Evolutionary conservation across 2,113 vertebrate genomes (phyloP).

Genomic region (Epinephelus moara): DNA sequence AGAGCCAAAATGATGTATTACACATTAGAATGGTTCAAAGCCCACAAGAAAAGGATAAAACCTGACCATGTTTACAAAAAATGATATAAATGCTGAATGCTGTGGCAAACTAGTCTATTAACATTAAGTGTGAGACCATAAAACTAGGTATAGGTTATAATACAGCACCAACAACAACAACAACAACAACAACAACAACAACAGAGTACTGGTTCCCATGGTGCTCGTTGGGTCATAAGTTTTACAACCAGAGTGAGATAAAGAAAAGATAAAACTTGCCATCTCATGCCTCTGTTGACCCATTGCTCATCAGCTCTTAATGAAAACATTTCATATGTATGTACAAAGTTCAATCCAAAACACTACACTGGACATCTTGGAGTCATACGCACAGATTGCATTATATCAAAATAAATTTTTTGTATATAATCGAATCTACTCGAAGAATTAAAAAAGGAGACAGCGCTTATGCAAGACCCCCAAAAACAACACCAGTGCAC

Average conservation of each 20-base stretch:
- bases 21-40: background rate
- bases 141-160: background rate
- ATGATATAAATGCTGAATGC: no score
- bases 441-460: background rate
- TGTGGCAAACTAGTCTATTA: background rate
- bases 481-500: background rate
- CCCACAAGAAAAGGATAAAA: background rate
- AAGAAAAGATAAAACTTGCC: conserved; percentile 6
- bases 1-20: background rate
- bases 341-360: background rate
- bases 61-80: background rate
- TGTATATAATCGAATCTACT: background rate
- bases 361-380: background rate
- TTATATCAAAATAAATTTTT: background rate
- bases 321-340: background rate
- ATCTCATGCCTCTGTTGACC: background rate
- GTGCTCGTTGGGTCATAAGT: background rate
- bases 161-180: background rate
- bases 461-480: background rate
- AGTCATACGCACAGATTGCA: background rate
- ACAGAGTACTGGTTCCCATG: background rate
- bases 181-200: background rate
- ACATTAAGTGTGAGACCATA: background rate
- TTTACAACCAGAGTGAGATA: conserved; percentile 26
- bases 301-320: background rate